phyloP scores from a whole-genome alignment of 2,113 vertebrate genomes.

The Malaclemys terrapin region DNA sequence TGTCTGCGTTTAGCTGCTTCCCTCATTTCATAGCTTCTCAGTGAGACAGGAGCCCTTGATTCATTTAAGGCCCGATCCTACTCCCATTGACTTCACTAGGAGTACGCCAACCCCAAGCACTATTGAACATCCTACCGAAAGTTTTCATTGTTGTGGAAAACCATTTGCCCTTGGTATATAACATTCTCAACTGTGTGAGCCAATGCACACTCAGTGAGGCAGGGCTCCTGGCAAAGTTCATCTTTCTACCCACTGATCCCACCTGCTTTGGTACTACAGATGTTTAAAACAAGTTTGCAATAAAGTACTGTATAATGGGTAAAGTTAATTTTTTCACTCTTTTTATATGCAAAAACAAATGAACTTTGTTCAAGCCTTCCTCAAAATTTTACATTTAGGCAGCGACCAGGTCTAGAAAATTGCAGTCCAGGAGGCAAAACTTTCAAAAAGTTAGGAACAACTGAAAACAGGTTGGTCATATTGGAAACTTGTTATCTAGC shows the following conservation, averaged over 20 bases:
- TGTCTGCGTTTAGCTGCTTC: neutral
- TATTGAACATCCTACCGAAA: neutral
- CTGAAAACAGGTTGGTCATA: neutral
- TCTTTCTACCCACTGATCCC: neutral
- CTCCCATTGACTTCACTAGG: neutral
- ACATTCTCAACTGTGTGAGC: neutral
- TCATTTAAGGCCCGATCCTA: neutral
- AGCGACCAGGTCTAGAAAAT: neutral
- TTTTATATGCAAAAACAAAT: neutral
- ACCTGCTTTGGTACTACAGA: neutral
- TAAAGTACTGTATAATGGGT: neutral
- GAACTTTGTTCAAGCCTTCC: neutral
- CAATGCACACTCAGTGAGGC: neutral
- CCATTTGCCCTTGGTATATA: neutral
- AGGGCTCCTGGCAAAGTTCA: neutral
- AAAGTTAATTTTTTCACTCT: neutral
- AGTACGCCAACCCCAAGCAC: neutral
- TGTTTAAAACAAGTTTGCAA: neutral
- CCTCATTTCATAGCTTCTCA: neutral
- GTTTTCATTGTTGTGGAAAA: neutral
- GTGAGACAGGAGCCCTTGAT: neutral
- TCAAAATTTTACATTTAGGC: slow-evolving; percentile 8
- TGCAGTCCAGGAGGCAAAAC: neutral
- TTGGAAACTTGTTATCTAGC: neutral
- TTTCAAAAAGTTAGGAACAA: neutral